These are phyloP conservation scores for Malaclemys terrapin DNA, from an alignment of 2,113 vertebrate genomes.

Conservation along the genomic window DNA sequence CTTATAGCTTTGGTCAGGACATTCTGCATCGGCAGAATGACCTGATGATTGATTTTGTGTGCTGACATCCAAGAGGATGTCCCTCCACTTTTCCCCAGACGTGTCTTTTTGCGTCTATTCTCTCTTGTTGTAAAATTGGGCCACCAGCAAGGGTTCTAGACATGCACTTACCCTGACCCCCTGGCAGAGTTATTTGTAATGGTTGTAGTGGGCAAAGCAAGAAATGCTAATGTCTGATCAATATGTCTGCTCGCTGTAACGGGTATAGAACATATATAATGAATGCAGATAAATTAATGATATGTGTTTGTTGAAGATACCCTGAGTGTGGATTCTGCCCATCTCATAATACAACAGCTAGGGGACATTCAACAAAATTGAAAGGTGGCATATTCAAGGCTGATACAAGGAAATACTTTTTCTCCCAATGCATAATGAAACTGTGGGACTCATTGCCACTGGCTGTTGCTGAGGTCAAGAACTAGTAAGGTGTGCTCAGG, in stretches of 20 bases:
- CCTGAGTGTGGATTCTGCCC: neutral
- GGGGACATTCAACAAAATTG: neutral
- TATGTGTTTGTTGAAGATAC: neutral
- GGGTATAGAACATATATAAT: constrained; percentile 11
- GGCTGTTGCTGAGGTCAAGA: neutral
- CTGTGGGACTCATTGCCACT: neutral
- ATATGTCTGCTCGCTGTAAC: neutral
- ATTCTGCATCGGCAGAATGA: neutral
- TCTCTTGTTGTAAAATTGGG: constrained; percentile 4
- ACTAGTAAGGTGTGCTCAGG: neutral
- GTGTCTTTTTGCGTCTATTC: constrained; percentile 17
- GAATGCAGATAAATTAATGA: constrained; percentile 14
- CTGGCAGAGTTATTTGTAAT: neutral
- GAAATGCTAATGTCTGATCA: constrained; percentile 33
- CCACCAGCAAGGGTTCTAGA: constrained; percentile 29
- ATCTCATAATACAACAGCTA: neutral
- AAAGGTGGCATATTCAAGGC: neutral
- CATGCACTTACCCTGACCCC: neutral
- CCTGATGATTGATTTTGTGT: neutral
- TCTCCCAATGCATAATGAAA: neutral
- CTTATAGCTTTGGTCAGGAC: rapidly evolving
- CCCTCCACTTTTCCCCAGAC: neutral
- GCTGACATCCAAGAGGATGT: neutral
- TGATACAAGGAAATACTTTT: neutral
- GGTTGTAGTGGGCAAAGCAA: neutral